phyloP scores from a whole-genome alignment of 2,113 vertebrate species.

The Pleuronectes platessa region DNA sequence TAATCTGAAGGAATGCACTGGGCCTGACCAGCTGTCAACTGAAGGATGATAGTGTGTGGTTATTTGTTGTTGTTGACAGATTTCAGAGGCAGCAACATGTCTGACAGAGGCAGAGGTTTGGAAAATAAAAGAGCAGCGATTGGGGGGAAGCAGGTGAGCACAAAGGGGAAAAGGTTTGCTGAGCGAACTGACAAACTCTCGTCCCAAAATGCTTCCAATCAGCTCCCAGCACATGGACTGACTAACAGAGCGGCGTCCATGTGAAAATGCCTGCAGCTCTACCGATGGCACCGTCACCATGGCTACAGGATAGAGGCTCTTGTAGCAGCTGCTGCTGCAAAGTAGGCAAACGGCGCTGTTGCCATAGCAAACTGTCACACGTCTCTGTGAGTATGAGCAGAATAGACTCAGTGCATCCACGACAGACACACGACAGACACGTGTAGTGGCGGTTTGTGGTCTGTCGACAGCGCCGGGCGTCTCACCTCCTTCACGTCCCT shows the following conservation, averaged over 20 bases:
- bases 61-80: slow-evolving; percentile 47
- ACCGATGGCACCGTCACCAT: slow-evolving; percentile 26
- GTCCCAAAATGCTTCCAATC: slow-evolving; percentile 15
- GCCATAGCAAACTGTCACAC: slow-evolving; percentile 46
- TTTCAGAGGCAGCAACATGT: slow-evolving; percentile 5
- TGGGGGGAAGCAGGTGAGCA: background rate
- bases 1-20: slow-evolving; percentile 12
- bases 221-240: slow-evolving; percentile 16
- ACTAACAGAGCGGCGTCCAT: background rate
- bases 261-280: slow-evolving; percentile 26
- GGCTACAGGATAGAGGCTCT: slow-evolving; percentile 33
- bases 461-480: slow-evolving; percentile 4
- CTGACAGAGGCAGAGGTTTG: background rate
- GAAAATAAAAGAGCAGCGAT: background rate
- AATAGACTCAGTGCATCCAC: slow-evolving; percentile 22
- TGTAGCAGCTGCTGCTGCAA: slow-evolving; percentile 39
- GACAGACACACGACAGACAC: slow-evolving; percentile 45
- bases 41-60: slow-evolving; percentile 52
- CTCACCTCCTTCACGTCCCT: slow-evolving; percentile 92
- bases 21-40: slow-evolving; percentile 13
- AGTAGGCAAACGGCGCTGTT: slow-evolving; percentile 49
- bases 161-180: background rate
- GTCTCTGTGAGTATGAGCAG: slow-evolving; percentile 28
- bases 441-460: slow-evolving; percentile 22
- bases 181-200: slow-evolving; percentile 7